Evolutionary conservation across 2,888 invertebrate genomes (phyloP).

Genomic region (Brachyptera risi): DNA sequence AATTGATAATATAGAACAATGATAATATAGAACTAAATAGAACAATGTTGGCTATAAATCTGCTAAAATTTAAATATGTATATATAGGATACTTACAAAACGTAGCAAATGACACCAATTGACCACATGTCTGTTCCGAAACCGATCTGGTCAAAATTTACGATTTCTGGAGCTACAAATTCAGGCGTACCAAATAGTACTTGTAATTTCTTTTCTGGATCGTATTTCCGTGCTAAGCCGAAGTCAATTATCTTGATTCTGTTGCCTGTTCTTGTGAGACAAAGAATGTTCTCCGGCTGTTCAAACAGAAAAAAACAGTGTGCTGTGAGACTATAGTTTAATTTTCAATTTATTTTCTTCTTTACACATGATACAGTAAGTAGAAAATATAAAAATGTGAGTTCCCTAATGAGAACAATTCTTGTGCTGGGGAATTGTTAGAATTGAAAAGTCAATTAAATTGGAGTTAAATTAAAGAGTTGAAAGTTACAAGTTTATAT

Average conservation of each 20-base stretch:
- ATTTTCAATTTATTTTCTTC: neutral
- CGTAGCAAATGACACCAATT: conserved; percentile 96
- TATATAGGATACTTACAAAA: conserved; percentile 72
- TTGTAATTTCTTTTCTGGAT: conserved; percentile 87
- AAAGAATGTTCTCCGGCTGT: conserved; percentile 97
- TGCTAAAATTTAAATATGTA: neutral
- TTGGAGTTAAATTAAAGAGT: too few relatives aligned
- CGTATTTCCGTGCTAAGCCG: conserved; percentile 89
- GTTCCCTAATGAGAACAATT: neutral
- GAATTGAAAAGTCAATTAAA: too few relatives aligned
- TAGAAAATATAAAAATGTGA: too few relatives aligned
- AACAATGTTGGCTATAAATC: neutral
- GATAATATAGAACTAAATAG: too few relatives aligned
- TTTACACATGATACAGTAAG: too few relatives aligned
- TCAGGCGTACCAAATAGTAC: conserved; percentile 97
- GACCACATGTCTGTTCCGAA: conserved; percentile 99
- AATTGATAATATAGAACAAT: too few relatives aligned
- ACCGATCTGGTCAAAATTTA: conserved; percentile 95
- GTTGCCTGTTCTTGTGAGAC: conserved; percentile 93
- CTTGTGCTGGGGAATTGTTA: too few relatives aligned
- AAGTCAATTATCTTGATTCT: conserved; percentile 98
- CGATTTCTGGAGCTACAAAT: conserved; percentile 98
- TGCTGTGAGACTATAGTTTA: too few relatives aligned
- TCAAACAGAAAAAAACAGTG: conserved; percentile 35
- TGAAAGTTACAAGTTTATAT: too few relatives aligned